phyloP scores from a whole-genome alignment of 1,140 invertebrate genomes.

The Diploscapter pachys region DNA sequence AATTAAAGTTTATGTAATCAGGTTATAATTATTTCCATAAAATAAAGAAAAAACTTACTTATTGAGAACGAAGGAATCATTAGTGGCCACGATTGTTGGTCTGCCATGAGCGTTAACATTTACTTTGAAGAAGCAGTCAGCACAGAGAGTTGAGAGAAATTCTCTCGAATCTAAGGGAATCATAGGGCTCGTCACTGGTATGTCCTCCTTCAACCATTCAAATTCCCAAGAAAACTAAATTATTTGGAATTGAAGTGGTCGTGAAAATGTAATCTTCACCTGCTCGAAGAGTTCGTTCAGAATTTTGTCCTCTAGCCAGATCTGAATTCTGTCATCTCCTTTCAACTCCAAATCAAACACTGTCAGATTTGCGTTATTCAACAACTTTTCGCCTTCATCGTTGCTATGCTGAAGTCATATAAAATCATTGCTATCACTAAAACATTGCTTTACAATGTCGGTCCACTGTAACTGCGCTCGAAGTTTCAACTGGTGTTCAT shows the following conservation, averaged over 20 bases:
- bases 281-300: slow-evolving; percentile 36
- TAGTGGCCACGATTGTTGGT: slow-evolving; percentile 43
- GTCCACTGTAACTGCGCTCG: slow-evolving; percentile 43
- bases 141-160: slow-evolving; percentile 53
- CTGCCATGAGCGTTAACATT: slow-evolving; percentile 51
- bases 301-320: slow-evolving; percentile 52
- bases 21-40: background rate
- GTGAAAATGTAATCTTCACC: background rate
- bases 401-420: no score
- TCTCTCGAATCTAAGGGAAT: slow-evolving; percentile 51
- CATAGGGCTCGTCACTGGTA: slow-evolving; percentile 48
- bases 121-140: slow-evolving; percentile 53
- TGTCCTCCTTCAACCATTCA: slow-evolving; percentile 46
- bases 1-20: background rate
- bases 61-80: slow-evolving; percentile 46
- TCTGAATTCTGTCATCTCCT: slow-evolving; percentile 41
- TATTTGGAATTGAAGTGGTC: background rate
- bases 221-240: slow-evolving; percentile 34
- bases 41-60: slow-evolving; percentile 39
- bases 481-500: slow-evolving; percentile 44
- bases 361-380: background rate
- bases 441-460: no score
- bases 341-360: slow-evolving; percentile 37
- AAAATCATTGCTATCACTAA: no score
- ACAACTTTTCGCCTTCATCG: no score